A percentile compares a stretch with the other conserved stretches of the same genome.
Conservation (phyloP, 1,140 invertebrate genomes). For the Ips nitidus region DNA sequence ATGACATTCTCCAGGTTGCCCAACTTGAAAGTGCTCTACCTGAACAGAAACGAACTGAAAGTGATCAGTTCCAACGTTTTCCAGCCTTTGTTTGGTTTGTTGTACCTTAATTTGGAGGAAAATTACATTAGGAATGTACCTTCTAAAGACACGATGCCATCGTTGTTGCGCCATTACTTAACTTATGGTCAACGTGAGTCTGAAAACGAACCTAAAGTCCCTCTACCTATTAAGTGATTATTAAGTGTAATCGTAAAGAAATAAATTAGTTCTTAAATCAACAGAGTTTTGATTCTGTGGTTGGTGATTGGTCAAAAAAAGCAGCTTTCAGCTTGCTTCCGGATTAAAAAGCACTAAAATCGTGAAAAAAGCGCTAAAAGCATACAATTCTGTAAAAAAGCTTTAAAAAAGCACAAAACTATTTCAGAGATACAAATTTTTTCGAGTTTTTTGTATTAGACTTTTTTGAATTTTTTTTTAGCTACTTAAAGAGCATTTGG, state of each 20-base stretch:
- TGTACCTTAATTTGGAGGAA: conserved; percentile 44
- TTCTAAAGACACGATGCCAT: conserved; percentile 32
- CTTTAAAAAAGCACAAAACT: too few relatives aligned
- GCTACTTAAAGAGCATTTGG: too few relatives aligned
- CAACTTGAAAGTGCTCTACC: conserved; percentile 42
- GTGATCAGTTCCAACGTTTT: conserved; percentile 39
- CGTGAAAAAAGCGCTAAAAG: too few relatives aligned
- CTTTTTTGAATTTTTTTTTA: too few relatives aligned
- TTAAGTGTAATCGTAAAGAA: background rate
- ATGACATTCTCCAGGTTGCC: conserved; percentile 42
- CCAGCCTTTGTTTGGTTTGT: conserved; percentile 35
- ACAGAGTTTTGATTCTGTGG: background rate
- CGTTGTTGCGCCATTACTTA: conserved; percentile 29
- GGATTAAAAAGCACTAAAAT: too few relatives aligned
- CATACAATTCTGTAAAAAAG: too few relatives aligned
- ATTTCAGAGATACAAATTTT: too few relatives aligned
- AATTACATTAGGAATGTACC: conserved; percentile 41
- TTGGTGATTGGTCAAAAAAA: background rate
- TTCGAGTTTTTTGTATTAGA: too few relatives aligned
- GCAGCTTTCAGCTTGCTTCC: background rate
- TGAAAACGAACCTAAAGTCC: conserved; percentile 3
- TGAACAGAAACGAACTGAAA: conserved; percentile 43
- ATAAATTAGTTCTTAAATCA: background rate
- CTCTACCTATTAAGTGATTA: background rate
- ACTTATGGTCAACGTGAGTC: conserved; percentile 27